A percentile compares a stretch with the other conserved stretches of the same genome.
phyloP scores from a whole-genome alignment of 2,797 vertebrate species.

The Octomys mimax region DNA sequence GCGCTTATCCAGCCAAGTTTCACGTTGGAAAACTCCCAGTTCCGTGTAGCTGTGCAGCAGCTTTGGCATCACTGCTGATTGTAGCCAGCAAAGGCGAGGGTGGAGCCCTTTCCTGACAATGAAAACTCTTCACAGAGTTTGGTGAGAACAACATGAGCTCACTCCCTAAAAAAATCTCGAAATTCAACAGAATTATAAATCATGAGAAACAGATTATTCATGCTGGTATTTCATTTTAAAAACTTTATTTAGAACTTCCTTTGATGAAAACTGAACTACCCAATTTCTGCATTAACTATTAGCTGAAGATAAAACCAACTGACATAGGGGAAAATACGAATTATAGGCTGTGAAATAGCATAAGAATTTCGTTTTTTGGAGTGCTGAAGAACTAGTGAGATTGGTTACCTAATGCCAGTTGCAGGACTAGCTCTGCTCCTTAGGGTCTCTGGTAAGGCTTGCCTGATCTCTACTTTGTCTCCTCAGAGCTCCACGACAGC shows the following conservation, averaged over 20 bases:
- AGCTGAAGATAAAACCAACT: conserved; percentile 28
- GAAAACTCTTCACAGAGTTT: conserved; percentile 49
- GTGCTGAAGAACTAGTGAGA: background rate
- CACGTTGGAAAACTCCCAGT: conserved; percentile 39
- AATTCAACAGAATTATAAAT: conserved; percentile 25
- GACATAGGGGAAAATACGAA: background rate
- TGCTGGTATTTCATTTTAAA: conserved; percentile 15
- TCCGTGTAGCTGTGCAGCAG: background rate
- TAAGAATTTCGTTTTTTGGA: background rate
- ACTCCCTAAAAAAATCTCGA: conserved; percentile 49
- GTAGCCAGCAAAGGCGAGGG: background rate
- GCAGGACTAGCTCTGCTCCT: background rate
- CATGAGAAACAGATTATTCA: background rate
- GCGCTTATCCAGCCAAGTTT: conserved; percentile 39
- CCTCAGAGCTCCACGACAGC: background rate
- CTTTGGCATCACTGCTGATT: background rate
- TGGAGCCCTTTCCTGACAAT: conserved; percentile 5
- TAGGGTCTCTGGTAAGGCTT: background rate
- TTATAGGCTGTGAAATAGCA: background rate
- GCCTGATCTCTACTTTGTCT: background rate
- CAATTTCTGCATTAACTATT: conserved; percentile 32
- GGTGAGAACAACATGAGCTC: conserved; percentile 43
- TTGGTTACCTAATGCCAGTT: background rate
- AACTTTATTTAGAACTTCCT: background rate
- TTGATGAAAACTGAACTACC: conserved; percentile 2